Evolutionary conservation across 1,140 invertebrate genomes (phyloP), one percentile per base, ranked within the genome.

Genomic region (Eumaeus atala): DNA sequence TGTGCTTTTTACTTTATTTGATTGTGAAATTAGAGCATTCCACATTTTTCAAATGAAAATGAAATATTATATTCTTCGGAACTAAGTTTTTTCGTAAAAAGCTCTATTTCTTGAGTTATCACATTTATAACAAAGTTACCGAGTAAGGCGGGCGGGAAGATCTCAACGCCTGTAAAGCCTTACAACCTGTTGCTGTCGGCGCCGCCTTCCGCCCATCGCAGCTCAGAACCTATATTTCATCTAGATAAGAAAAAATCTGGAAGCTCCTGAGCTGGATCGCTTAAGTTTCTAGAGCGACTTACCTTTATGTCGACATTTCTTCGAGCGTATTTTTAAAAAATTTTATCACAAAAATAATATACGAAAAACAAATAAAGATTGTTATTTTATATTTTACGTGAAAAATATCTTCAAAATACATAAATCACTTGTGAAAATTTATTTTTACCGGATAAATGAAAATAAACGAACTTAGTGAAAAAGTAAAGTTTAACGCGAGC

Each of bases 161-260:
- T 54, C 56, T 54, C 67, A 61, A 56, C 68, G 66, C 68, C 70
- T 67, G 76, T 48, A 59, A 61, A 61, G 60, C 65, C 67, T 66
- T 63, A 61, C 83, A 80, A 87, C 83, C 83, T 87, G 83, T 87
- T 87, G 83, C 83, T 77, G 77, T 49, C 78, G 81, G 81, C 58
- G 76, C 69, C 83, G 83, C 83, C 83, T 87, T 83, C 76, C 83
- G 83, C 83, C 83, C 83, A 78, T 84, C 69, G 59, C 40, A 1
- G 40, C 40, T 16, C 9, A 14, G 16, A 9, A 37, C 21, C 21
- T 28, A 6, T 28, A 28, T 28, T 28, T 28, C 6, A 3, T 28
- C 21, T 28, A 6, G 21, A 28, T 28, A 6, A 28, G 6, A 28
- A 28, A 28, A 28, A 28, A 6, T 28, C 40, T 37, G 2, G 9